Evolutionary conservation across 2,888 invertebrate genomes (phyloP).

Genomic region (Matsumyia berberina): DNA sequence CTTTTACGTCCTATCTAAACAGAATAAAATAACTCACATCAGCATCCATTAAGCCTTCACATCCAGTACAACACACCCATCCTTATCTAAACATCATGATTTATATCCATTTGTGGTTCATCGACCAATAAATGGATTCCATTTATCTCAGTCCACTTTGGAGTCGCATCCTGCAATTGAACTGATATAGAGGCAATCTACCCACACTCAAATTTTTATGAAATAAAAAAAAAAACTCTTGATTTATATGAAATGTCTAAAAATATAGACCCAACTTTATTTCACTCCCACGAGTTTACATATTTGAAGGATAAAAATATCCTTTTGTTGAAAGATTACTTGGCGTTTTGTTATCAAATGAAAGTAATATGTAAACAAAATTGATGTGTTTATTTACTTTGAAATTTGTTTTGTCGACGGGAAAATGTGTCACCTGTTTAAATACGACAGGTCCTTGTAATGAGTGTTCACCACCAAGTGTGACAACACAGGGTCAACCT

Average conservation of each 20-base stretch:
- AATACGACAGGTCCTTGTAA: not conserved
- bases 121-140: constrained; percentile 15
- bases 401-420: not conserved
- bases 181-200: not conserved
- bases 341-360: not conserved
- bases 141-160: not conserved
- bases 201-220: not conserved
- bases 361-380: not conserved
- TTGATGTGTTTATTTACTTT: not conserved
- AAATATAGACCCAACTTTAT: constrained; percentile 2
- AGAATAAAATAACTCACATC: not conserved
- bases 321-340: not conserved
- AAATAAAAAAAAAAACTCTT: not conserved
- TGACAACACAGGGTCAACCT: not conserved
- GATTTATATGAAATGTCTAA: constrained; percentile 1
- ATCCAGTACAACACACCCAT: not conserved
- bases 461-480: not conserved
- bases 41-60: not conserved
- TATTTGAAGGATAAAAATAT: not conserved
- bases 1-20: not conserved
- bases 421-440: constrained; percentile 5
- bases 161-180: not conserved
- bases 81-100: not conserved
- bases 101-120: constrained; percentile 1
- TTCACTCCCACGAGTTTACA: not conserved